A percentile compares a stretch with the other conserved stretches of the same genome.
These are phyloP conservation scores for Cherax destructor DNA, from an alignment of 1,140 invertebrate species.

Conservation along the genomic window DNA sequence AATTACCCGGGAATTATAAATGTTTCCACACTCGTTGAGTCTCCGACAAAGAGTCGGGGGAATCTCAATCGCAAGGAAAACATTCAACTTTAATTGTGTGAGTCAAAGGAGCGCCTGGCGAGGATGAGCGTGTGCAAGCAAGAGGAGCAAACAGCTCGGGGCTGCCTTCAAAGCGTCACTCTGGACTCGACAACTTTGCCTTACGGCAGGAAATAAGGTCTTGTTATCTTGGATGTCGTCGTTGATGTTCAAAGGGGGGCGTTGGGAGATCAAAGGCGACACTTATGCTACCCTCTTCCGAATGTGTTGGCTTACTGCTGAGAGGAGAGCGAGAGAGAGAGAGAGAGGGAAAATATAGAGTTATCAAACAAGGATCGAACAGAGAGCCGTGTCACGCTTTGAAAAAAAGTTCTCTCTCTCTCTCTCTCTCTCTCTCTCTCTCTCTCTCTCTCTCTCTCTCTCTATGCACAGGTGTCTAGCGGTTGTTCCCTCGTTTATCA, in stretches of 20 bases:
- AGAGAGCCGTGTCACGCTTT: not conserved
- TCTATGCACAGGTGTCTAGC: not conserved
- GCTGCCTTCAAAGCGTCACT: not conserved
- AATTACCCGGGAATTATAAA: conserved; percentile 40
- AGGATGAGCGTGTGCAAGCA: not conserved
- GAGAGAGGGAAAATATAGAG: not conserved
- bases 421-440: not conserved
- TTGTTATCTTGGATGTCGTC: conserved; percentile 3
- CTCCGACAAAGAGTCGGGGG: not conserved
- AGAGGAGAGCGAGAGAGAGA: not conserved
- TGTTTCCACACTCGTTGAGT: not conserved
- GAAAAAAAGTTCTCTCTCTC: not conserved
- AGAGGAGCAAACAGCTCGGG: not conserved
- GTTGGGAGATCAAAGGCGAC: not conserved
- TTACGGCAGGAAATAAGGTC: conserved; percentile 12
- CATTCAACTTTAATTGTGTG: conserved; percentile 35
- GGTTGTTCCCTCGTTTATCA: conserved; percentile 16
- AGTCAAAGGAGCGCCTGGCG: not conserved
- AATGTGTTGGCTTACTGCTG: not conserved
- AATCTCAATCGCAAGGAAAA: conserved; percentile 2
- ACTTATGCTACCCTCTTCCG: not conserved
- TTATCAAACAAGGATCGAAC: conserved; percentile 1
- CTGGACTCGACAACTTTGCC: conserved; percentile 1
- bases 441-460: not conserved
- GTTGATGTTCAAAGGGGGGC: conserved; percentile 8